Evolutionary conservation across 2,888 invertebrate genomes (phyloP), one percentile per base, ranked within the genome.

Genomic region (Zelleria hepariella): DNA sequence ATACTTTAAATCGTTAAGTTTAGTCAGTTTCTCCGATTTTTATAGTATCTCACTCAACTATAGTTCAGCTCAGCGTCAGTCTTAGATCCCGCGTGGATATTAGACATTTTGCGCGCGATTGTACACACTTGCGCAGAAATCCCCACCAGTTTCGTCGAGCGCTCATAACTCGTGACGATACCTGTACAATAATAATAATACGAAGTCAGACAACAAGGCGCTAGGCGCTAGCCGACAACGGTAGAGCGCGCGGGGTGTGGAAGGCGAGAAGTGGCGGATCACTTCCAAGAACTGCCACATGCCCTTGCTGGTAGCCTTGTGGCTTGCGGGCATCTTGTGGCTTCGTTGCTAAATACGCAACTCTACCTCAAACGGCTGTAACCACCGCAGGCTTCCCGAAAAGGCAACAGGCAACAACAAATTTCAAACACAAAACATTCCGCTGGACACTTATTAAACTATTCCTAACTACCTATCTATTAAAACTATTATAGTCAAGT

Each of bases 401-500:
- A 32, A 42, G 32, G 32, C n/a, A n/a, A n/a, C n/a, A n/a, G n/a
- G n/a, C n/a, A 42, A 15, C 32, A 1, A 42, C 32, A 15, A 3
- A 10, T 42, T 10, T 42, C 32, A 15, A 10, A 15, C 32, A 42
- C 32, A 42, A 42, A 42, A 42, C 15, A 15, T 42, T 42, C 32
- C 32, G 32, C 15, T 15, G 1, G 32, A 10, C 15, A 42, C 32
- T 42, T 42, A 42, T 42, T n/a, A n/a, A 49, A 49, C 49, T 18
- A 49, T 20, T 10, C 10, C 21, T 49, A 49, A 7, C 7, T 20
- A 20, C 21, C 8, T 49, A 49, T 49, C 21, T 49, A 49, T 20
- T 53, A 53, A 53, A 53, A 53, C 15, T 42, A 42, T 42, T 42
- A 42, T 42, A 10, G 32, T 42, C 32, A 10, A 74, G 70, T 73